Conservation (phyloP, 2,797 vertebrate genomes). For the Glyptemys insculpta region DNA sequence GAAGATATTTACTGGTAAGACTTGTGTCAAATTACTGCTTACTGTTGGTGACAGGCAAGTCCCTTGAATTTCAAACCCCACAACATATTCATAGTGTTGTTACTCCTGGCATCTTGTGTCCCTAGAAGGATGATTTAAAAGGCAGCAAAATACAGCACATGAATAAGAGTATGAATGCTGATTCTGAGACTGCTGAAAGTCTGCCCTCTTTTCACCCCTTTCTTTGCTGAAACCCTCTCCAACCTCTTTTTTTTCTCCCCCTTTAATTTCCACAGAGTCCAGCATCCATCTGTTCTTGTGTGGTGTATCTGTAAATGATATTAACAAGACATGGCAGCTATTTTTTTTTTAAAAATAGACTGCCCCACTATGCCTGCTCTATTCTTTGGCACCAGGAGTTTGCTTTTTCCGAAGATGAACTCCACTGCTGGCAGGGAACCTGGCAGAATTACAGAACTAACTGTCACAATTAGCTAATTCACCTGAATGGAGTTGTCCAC, state of each 20-base stretch:
- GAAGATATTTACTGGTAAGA: neutral
- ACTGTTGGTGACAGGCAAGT: neutral
- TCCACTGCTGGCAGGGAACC: neutral
- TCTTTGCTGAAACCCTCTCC: conserved; percentile 27
- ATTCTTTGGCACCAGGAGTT: conserved; percentile 47
- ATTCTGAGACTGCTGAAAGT: neutral
- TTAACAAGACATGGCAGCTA: conserved; percentile 63
- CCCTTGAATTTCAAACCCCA: conserved; percentile 1
- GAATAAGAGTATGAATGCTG: neutral
- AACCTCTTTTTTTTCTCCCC: neutral
- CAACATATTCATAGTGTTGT: neutral
- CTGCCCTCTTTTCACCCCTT: conserved; percentile 22
- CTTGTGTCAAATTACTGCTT: neutral
- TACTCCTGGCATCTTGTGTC: neutral
- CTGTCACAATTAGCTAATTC: neutral
- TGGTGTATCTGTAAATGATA: conserved; percentile 33
- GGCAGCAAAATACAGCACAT: neutral
- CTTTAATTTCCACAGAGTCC: conserved; percentile 38
- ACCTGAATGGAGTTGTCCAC: neutral
- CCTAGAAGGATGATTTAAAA: neutral
- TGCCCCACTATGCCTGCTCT: conserved; percentile 59
- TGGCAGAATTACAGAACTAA: conserved; percentile 35
- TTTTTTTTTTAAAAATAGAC: conserved; percentile 64
- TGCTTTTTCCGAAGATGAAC: conserved; percentile 65
- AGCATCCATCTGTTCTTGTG: conserved; percentile 46